These are phyloP conservation scores for Drosophila novamexicana DNA, from an alignment of 1,140 invertebrate species.

Conservation along the genomic window DNA sequence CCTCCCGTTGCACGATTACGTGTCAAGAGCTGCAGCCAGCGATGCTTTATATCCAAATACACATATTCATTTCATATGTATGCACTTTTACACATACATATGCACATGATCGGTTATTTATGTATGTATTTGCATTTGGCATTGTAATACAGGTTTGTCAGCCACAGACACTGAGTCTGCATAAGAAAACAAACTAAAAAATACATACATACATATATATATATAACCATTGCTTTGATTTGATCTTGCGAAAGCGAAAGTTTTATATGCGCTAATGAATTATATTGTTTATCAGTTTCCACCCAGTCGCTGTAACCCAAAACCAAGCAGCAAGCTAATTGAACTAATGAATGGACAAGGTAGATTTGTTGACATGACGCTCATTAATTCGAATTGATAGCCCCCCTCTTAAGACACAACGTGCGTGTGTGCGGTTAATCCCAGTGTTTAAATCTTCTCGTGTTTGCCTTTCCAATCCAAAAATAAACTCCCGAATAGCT, in stretches of 20 bases:
- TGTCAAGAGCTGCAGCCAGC: slow-evolving; percentile 58
- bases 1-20: slow-evolving; percentile 71
- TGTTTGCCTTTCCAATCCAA: slow-evolving; percentile 25
- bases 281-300: slow-evolving; percentile 54
- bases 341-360: slow-evolving; percentile 70
- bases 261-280: slow-evolving; percentile 78
- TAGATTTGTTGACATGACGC: slow-evolving; percentile 58
- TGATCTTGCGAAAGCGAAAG: slow-evolving; percentile 81
- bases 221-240: slow-evolving; percentile 61
- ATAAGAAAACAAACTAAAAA: slow-evolving; percentile 24
- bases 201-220: not conserved
- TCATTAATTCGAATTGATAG: slow-evolving; percentile 56
- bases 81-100: slow-evolving; percentile 26
- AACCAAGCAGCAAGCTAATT: slow-evolving; percentile 58
- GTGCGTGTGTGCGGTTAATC: slow-evolving; percentile 25
- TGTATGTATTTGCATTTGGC: slow-evolving; percentile 74
- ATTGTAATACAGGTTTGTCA: slow-evolving; percentile 72
- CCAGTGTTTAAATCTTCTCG: slow-evolving; percentile 5
- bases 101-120: slow-evolving; percentile 31
- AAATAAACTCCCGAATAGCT: not conserved
- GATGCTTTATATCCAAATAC: slow-evolving; percentile 50
- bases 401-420: slow-evolving; percentile 6
- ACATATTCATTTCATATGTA: slow-evolving; percentile 1
- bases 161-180: slow-evolving; percentile 5
- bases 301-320: slow-evolving; percentile 28